Conservation (phyloP, 2,113 vertebrate species). For the Phylloscopus trochiloides region DNA sequence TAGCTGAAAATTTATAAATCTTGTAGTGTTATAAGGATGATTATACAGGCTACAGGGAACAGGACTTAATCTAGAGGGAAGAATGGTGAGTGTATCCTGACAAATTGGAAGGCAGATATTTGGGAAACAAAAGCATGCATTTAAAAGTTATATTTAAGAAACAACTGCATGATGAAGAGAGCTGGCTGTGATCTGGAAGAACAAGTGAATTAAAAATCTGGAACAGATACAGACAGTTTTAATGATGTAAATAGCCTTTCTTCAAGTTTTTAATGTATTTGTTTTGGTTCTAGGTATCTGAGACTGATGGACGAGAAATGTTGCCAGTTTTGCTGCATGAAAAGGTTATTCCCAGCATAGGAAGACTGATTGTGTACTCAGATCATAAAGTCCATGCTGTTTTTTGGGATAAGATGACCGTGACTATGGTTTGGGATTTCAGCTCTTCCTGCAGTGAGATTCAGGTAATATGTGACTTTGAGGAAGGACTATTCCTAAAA, state of each 20-base stretch:
- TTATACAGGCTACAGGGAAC: not conserved
- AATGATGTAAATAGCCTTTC: not conserved
- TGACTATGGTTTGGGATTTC: conserved; percentile 75
- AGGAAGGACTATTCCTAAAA: not conserved
- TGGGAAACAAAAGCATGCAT: not conserved
- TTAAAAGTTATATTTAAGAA: not conserved
- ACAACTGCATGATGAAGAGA: not conserved
- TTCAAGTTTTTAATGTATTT: not conserved
- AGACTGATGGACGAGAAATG: conserved; percentile 26
- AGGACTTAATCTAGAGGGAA: not conserved
- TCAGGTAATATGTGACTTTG: conserved; percentile 35
- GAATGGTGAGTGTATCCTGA: not conserved
- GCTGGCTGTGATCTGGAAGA: not conserved
- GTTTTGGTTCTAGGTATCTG: conserved; percentile 52
- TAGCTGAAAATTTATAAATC: not conserved
- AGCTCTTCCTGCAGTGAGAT: conserved; percentile 17
- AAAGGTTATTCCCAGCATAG: conserved; percentile 43
- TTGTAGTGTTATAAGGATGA: not conserved
- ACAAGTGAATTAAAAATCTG: not conserved
- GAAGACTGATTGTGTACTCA: conserved; percentile 71
- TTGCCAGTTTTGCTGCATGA: conserved; percentile 67
- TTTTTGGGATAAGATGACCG: conserved; percentile 68
- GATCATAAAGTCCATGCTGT: conserved; percentile 70
- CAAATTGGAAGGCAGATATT: not conserved
- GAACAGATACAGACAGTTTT: not conserved